Conservation (phyloP, 2,888 invertebrate species). For the Scaptomyza cyrtandrae region DNA sequence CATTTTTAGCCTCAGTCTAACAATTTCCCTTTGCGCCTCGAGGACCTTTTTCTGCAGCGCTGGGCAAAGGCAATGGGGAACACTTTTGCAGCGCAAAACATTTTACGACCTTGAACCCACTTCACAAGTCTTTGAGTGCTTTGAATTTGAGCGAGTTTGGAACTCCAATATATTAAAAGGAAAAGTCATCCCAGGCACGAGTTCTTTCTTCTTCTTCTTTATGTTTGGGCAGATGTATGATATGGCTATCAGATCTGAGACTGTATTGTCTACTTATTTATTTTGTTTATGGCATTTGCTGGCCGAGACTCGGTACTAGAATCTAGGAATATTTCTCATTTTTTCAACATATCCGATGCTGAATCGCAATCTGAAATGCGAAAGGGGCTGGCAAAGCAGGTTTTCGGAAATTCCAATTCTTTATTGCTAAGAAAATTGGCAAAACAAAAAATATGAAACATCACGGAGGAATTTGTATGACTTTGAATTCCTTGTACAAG, state of each 20-base stretch:
- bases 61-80: conserved; percentile 31
- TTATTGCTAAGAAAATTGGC: no score
- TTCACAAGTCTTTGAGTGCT: not conserved
- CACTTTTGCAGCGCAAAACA: conserved; percentile 41
- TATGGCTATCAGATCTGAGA: conserved; percentile 6
- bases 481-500: no score
- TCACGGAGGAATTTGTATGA: no score
- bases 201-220: not conserved
- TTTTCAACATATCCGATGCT: no score
- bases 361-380: no score
- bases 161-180: conserved; percentile 1
- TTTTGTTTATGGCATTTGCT: not conserved
- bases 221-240: not conserved
- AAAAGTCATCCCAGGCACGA: not conserved
- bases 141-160: not conserved
- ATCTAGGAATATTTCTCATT: no score
- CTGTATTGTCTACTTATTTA: conserved; percentile 9
- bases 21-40: conserved; percentile 51
- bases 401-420: no score
- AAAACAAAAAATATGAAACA: no score
- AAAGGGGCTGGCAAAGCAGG: no score
- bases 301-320: not conserved
- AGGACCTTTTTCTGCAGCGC: conserved; percentile 40
- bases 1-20: conserved; percentile 55
- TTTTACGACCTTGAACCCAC: conserved; percentile 41